Base-by-base conservation (phyloP, 2,888 invertebrate genomes). In the Ectropis crepuscularia region DNA sequence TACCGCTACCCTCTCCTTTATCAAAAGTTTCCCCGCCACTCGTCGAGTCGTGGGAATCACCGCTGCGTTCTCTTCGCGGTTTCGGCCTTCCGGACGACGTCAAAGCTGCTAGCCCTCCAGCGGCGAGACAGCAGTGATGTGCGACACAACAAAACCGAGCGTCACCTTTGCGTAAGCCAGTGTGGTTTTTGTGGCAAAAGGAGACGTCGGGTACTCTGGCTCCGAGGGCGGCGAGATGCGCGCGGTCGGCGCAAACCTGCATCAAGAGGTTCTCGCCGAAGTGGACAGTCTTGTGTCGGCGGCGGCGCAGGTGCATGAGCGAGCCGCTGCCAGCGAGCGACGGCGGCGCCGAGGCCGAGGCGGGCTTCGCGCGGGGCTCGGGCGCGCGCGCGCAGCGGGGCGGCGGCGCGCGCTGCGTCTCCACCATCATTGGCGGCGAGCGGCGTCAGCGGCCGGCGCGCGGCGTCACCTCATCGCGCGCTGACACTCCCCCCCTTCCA, bases 241-340 rank as follows among this genome's bases (percentile, higher is more conserved):
- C 95, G 62, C 95, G 94, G 86, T 96, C 96, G 70, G 95, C 95
- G 85, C 95, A 96, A 57, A 96, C 96, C 86, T 96, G 96, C 86
- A 96, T 94, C 73, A 96, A 85, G 38, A 96, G 93, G 84, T 96
- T 96, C 81, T 96, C 96, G 64, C 96, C 96, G 81, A 96, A 96
- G 86, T 96, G 96, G 55, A 96, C 96, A 54, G 96, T 96, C 87
- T 96, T 96, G 89, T 96, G 96, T 64, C 96, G 94, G 60, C 96
- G 94, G 63, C 96, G 94, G 58, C 96, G 95, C 65, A 95, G 90
- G 74, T 95, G 95, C 81, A 95, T 92, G 74, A 87, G 85, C 74
- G 86, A 89, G 78, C 87, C 88, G 78, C 90, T 89, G 83, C 91
- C 92, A 78, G 88, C 87, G 76, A 88, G 89, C 74, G 94, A 95